These are phyloP conservation scores for Drosophila kanapiae DNA, from an alignment of 1,140 invertebrate species.

Conservation along the genomic window DNA sequence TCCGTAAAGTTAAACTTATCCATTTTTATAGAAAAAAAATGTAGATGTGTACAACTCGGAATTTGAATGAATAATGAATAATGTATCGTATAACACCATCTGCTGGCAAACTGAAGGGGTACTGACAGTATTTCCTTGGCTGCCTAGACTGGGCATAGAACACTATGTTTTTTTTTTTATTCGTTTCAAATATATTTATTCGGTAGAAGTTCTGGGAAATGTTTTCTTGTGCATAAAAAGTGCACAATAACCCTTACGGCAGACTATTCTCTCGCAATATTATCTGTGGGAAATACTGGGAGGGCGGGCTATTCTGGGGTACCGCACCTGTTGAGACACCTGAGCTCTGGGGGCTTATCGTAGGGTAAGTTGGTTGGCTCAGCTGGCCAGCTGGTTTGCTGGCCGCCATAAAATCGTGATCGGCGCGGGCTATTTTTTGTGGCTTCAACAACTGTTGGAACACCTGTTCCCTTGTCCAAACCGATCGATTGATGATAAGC, in stretches of 20 bases:
- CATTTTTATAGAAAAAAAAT: too few species aligned
- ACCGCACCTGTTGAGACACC: constrained; percentile 5
- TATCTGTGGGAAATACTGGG: not conserved
- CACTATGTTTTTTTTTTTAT: not conserved
- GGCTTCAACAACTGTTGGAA: not conserved
- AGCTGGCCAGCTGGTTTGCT: not conserved
- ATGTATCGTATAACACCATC: too few species aligned
- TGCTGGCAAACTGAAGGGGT: too few species aligned
- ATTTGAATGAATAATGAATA: too few species aligned
- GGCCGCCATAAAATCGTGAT: constrained; percentile 11
- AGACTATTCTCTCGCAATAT: not conserved
- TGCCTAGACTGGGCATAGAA: not conserved
- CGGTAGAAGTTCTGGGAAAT: not conserved
- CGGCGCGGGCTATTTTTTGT: not conserved
- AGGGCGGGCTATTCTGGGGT: not conserved
- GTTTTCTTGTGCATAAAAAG: not conserved
- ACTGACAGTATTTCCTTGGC: too few species aligned
- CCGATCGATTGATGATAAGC: constrained; percentile 15
- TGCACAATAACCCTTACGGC: constrained; percentile 2
- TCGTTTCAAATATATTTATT: not conserved
- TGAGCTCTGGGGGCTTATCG: constrained; percentile 2
- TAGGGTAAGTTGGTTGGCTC: not conserved
- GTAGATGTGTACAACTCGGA: too few species aligned
- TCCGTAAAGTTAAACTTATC: too few species aligned
- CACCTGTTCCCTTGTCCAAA: constrained; percentile 9